These are phyloP conservation scores for Hephaestus fuliginosus DNA, from an alignment of 2,797 vertebrate genomes.

Conservation along the genomic window DNA sequence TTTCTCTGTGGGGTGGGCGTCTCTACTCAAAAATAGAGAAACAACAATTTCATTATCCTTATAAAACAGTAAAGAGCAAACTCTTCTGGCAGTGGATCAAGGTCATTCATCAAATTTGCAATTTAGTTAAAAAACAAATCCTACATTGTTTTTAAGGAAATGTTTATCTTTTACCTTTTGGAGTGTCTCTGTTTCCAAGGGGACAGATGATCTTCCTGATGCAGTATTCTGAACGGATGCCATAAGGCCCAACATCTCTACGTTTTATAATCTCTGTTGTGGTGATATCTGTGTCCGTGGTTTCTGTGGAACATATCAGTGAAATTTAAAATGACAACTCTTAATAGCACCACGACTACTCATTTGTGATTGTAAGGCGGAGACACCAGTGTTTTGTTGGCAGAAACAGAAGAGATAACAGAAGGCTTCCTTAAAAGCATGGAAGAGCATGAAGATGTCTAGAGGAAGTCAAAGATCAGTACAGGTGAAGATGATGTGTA, in stretches of 20 bases:
- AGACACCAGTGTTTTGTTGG: background rate
- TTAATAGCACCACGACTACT: background rate
- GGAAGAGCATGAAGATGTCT: background rate
- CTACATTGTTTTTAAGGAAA: background rate
- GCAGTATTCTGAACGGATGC: conserved; percentile 97
- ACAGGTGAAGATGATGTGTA: background rate
- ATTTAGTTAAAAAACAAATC: too few species aligned
- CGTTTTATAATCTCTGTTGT: conserved; percentile 98
- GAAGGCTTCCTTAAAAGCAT: background rate
- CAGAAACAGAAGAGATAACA: background rate
- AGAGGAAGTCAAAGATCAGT: background rate
- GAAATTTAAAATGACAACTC: background rate
- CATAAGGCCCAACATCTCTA: conserved; percentile 93
- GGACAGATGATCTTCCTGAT: conserved; percentile 98
- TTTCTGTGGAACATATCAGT: conserved; percentile 85
- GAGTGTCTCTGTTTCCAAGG: conserved; percentile 93
- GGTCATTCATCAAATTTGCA: background rate
- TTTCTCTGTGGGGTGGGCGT: conserved; percentile 98
- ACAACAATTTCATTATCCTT: background rate
- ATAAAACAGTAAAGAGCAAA: background rate
- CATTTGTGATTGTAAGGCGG: background rate
- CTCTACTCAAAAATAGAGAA: conserved; percentile 82
- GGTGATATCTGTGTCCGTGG: conserved; percentile 95
- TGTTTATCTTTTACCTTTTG: conserved; percentile 88
- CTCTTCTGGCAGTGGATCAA: too few species aligned